Base-by-base conservation (phyloP, 2,113 vertebrate species). In the Podiceps cristatus region DNA sequence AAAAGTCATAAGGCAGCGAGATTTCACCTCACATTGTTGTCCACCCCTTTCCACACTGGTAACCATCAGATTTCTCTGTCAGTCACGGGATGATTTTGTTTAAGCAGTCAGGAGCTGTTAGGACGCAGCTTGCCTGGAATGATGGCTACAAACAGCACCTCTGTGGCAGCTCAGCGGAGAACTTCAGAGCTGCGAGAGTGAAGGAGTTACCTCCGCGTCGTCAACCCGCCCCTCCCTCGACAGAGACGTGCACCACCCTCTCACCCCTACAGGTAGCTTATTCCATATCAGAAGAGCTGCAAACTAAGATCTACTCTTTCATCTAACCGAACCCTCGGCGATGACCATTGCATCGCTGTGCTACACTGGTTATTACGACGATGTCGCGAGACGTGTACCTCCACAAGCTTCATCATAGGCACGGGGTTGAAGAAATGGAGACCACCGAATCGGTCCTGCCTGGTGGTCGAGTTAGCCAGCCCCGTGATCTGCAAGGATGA, bases 341-440 rank as follows among this genome's bases (percentile, higher is more conserved):
- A 42, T 18, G 49, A 72, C 35, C 82, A 50, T 0, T 6, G 29
- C 13, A 56, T 7, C 50, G 59, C 78, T n/a, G 68, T 37, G 12
- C 49, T 68, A 50, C 28, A 52, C 59, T 4, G 45, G 22, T 59
- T 72, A 8, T 18, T 11, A 3, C 1, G 31, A 28, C 25, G 28
- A 23, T 49, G 52, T 15, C 50, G 2, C 18, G 27, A 44, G 45
- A 77, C 64, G 94, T 92, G 75, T 90, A 99, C 99, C 99, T 99
- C 99, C 40, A 99, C 99, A 0, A 99, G 99, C 92, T 99, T 99
- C 99, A 99, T 99, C 98, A 99, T 28, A 31, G 99, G 99, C 60
- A 99, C 99, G 0, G 99, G 99, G 88, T 99, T 99, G 97, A 99
- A 99, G 97, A 99, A 99, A 97, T 99, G 99, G 56, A 99, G 98